Evolutionary conservation across 2,797 vertebrate species (phyloP).

Genomic region (Pipistrellus pygmaeus): DNA sequence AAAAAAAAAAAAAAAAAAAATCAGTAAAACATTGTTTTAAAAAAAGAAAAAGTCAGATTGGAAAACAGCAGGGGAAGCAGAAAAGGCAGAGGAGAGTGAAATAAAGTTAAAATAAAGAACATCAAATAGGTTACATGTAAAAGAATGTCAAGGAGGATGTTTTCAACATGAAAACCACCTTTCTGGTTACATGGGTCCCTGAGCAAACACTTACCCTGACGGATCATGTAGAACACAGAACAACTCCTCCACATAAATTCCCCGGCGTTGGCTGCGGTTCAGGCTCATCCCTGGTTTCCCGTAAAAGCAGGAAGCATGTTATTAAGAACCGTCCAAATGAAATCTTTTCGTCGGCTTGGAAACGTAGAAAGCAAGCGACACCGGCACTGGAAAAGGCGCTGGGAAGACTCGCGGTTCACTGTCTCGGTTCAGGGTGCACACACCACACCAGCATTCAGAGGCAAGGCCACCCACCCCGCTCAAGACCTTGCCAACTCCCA

Average conservation of each 20-base stretch:
- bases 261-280: not conserved
- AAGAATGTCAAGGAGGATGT: not conserved
- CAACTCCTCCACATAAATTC: not conserved
- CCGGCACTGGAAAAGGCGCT: not conserved
- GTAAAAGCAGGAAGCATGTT: conserved; percentile 29
- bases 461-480: not conserved
- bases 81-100: not conserved
- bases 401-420: not conserved
- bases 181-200: not conserved
- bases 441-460: accelerated
- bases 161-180: not conserved
- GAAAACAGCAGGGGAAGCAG: not conserved
- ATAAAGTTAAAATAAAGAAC: not conserved
- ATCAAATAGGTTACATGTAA: not conserved
- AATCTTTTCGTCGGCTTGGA: not conserved
- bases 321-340: not conserved
- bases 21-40: no score
- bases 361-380: not conserved
- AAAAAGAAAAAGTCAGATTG: not conserved
- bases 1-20: no score
- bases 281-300: not conserved
- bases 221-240: not conserved
- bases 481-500: not conserved
- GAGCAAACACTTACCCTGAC: not conserved
- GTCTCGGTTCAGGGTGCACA: not conserved